Base-by-base conservation (phyloP, 2,113 vertebrate species). In the Rhipidura dahli region DNA sequence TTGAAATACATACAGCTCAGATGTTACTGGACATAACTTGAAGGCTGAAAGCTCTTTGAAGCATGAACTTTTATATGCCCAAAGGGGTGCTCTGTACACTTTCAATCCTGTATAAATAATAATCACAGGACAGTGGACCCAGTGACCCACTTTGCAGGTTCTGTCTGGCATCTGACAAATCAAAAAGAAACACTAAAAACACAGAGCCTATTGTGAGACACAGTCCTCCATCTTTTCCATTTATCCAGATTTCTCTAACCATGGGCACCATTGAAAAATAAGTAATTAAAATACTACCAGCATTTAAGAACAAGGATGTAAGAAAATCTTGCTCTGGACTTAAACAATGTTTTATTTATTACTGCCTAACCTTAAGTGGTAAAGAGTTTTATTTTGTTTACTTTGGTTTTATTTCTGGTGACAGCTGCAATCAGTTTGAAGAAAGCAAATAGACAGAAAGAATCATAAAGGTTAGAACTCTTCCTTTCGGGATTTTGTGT, bases 401-500 rank as follows among this genome's bases (percentile, higher is more conserved):
- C 50, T 85, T 80, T 89, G 64, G 45, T 92, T 96, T 89, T 87
- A 93, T 93, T 93, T 80, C 91, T 95, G 50, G 33, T 73, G 94
- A 94, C 89, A 94, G 91, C 66, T 80, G 60, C 73, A 85, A 94
- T 87, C 65, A 50, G 84, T 91, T 87, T 77, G 71, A 89, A 91
- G 68, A 77, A 91, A 69, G 54, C 63, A 92, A 95, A 94, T 57
- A 87, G 92, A 94, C 47, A 80, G 83, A 92, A 94, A 93, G 87
- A 90, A 95, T 94, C 89, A 59, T 85, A 93, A 94, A 96, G 95
- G 96, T 94, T 96, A 94, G 86, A 94, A 76, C 51, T 51, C 78
- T 85, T 82, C 70, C 86, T 95, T 87, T 94, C 69, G 93, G 95
- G 89, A 94, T 92, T 94, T 94, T 93, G 73, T 95, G 88, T 94